Evolutionary conservation across 1,140 invertebrate species (phyloP).

Genomic region (Tribolium castaneum): DNA sequence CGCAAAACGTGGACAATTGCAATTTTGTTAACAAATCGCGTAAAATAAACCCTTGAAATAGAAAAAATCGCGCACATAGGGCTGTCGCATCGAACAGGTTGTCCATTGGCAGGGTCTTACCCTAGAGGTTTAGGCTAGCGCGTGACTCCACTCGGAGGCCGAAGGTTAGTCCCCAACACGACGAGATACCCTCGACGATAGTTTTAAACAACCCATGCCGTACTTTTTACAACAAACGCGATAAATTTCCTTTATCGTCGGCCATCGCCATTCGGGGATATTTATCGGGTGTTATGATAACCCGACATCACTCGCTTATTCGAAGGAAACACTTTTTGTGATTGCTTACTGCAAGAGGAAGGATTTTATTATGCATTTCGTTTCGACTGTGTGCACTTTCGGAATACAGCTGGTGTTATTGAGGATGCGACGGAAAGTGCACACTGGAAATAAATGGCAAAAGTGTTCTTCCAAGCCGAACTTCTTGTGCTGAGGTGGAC

Average conservation of each 20-base stretch:
- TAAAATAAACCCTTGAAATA: too few relatives aligned
- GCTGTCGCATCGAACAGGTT: conserved; percentile 46
- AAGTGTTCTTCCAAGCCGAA: neutral
- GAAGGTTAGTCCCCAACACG: conserved; percentile 44
- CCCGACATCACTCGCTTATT: neutral
- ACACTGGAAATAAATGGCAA: neutral
- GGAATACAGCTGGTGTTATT: neutral
- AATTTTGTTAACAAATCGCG: neutral
- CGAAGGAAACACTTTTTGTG: neutral
- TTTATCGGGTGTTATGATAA: neutral
- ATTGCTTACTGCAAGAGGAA: neutral
- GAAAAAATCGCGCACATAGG: neutral
- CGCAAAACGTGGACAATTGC: neutral
- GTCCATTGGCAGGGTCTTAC: conserved; percentile 45
- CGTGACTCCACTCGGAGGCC: conserved; percentile 42
- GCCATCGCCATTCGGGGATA: neutral
- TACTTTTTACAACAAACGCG: neutral
- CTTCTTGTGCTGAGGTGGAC: neutral
- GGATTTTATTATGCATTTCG: conserved; percentile 2
- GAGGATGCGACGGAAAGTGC: neutral
- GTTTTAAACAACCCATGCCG: conserved; percentile 13
- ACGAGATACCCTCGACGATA: conserved; percentile 30
- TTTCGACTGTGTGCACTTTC: conserved; percentile 5
- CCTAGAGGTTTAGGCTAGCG: conserved; percentile 42
- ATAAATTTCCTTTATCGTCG: neutral